These are phyloP conservation scores for Lipophrys pholis DNA, from an alignment of 2,113 vertebrate species.

Conservation along the genomic window DNA sequence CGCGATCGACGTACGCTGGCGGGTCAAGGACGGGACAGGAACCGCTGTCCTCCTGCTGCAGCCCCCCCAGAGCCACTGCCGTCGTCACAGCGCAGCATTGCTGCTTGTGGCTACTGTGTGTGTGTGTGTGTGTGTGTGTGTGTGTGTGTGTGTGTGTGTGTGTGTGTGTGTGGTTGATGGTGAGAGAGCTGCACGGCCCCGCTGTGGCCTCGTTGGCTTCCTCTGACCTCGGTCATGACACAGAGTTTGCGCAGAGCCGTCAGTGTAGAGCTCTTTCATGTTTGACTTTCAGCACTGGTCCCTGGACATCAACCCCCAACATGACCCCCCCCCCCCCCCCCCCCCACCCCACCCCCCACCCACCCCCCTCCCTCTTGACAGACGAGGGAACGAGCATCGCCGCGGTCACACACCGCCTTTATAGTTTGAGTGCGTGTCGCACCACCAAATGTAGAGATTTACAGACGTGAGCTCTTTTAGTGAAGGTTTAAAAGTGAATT, in stretches of 20 bases:
- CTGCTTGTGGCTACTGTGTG: slow-evolving; percentile 27
- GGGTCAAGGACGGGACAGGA: slow-evolving; percentile 58
- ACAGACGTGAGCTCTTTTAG: slow-evolving; percentile 7
- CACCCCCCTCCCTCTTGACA: too few relatives aligned
- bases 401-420: too few relatives aligned
- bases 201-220: slow-evolving; percentile 34
- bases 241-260: slow-evolving; percentile 20
- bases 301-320: slow-evolving; percentile 49
- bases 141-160: slow-evolving; percentile 13
- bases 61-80: slow-evolving; percentile 23
- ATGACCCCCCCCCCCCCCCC: slow-evolving; percentile 24
- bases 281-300: slow-evolving; percentile 70
- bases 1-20: slow-evolving; percentile 14
- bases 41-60: slow-evolving; percentile 17
- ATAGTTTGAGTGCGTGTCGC: too few relatives aligned
- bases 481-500: not conserved
- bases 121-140: slow-evolving; percentile 12
- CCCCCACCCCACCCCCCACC: too few relatives aligned
- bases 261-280: slow-evolving; percentile 68
- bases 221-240: slow-evolving; percentile 60
- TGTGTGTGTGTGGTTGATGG: slow-evolving; percentile 21
- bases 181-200: slow-evolving; percentile 15
- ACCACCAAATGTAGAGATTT: not conserved
- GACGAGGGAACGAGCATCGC: too few relatives aligned
- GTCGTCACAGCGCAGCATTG: slow-evolving; percentile 20